Evolutionary conservation across 1,140 invertebrate genomes (phyloP).

Genomic region (Gonatopus flavifemur): DNA sequence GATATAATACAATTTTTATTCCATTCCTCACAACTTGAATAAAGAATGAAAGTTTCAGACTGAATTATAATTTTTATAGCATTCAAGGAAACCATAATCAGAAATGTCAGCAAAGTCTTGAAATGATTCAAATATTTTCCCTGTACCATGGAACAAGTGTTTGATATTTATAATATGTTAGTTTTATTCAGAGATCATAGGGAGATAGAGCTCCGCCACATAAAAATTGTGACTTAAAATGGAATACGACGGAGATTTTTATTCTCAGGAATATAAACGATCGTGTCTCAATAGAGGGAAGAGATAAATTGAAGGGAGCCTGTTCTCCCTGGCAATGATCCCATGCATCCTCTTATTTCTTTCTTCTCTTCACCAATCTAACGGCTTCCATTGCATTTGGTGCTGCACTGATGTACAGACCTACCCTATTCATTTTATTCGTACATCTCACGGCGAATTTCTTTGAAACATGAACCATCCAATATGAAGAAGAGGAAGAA

Average conservation of each 20-base stretch:
- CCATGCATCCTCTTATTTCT: slow-evolving; percentile 20
- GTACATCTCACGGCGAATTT: slow-evolving; percentile 19
- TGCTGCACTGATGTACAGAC: slow-evolving; percentile 9
- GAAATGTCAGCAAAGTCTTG: no score
- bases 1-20: no score
- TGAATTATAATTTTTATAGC: no score
- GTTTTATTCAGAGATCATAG: neutral
- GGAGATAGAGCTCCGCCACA: slow-evolving; percentile 6
- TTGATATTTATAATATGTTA: neutral
- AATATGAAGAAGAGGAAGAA: no score
- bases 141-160: no score
- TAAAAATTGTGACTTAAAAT: slow-evolving; percentile 30
- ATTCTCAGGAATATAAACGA: slow-evolving; percentile 47
- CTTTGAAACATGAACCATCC: no score
- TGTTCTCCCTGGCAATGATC: slow-evolving; percentile 43
- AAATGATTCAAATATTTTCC: no score
- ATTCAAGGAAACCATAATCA: no score
- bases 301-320: slow-evolving; percentile 47
- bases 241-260: slow-evolving; percentile 35
- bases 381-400: slow-evolving; percentile 5
- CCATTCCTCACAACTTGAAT: no score
- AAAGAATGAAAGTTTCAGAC: no score
- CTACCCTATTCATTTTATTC: slow-evolving; percentile 28
- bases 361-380: slow-evolving; percentile 18
- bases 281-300: slow-evolving; percentile 37